Evolutionary conservation across 2,888 invertebrate genomes (phyloP).

Genomic region (Ectemnius lituratus): DNA sequence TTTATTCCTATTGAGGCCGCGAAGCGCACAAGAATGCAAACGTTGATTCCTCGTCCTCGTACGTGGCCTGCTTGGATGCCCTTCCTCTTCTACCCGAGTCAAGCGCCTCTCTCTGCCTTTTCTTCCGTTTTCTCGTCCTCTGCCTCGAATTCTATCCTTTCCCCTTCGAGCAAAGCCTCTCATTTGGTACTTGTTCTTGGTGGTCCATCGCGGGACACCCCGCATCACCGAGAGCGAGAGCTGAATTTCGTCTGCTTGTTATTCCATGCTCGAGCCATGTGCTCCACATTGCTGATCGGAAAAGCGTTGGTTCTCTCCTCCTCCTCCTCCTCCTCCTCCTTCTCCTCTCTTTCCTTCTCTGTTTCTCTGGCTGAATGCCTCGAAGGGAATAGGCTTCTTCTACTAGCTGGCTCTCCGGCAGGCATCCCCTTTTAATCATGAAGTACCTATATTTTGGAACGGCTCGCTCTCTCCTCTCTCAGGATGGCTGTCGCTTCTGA

Average conservation of each 20-base stretch:
- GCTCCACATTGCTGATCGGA: constrained; percentile 47
- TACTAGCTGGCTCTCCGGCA: constrained; percentile 10
- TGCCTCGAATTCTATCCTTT: neutral
- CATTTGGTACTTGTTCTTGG: neutral
- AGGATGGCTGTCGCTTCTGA: constrained; percentile 75
- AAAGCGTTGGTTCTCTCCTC: constrained; percentile 49
- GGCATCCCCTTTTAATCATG: constrained; percentile 69
- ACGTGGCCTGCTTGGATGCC: neutral
- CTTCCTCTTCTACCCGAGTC: constrained; percentile 17
- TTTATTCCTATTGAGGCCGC: constrained; percentile 61
- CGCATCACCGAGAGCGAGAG: too few relatives aligned
- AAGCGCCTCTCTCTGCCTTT: constrained; percentile 7
- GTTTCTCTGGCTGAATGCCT: neutral
- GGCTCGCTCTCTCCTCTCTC: constrained; percentile 59
- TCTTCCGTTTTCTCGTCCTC: constrained; percentile 1
- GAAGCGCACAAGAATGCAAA: constrained; percentile 42
- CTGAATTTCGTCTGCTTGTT: constrained; percentile 22
- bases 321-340: constrained; percentile 38
- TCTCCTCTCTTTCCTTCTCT: constrained; percentile 2
- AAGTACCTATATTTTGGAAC: constrained; percentile 64
- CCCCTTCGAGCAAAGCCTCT: neutral
- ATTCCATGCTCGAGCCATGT: constrained; percentile 12
- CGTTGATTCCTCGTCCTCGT: constrained; percentile 57
- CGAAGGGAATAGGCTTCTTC: constrained; percentile 12
- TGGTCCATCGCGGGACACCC: too few relatives aligned